Conservation (phyloP, 2,797 vertebrate genomes). For the Pampus argenteus region DNA sequence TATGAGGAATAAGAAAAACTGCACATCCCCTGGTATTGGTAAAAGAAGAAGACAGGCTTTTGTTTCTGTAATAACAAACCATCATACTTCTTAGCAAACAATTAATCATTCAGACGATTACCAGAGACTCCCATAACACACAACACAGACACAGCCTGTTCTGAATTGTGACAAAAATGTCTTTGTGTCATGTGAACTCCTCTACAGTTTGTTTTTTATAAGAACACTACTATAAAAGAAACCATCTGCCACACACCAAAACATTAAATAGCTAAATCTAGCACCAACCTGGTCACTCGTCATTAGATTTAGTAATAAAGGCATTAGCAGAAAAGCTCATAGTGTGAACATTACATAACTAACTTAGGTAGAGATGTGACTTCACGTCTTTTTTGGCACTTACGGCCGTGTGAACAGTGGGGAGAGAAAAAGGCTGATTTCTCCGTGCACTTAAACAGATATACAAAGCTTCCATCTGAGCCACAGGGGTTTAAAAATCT, state of each 20-base stretch:
- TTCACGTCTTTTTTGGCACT: background rate
- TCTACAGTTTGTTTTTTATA: background rate
- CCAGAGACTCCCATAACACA: background rate
- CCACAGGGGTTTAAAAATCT: slow-evolving; percentile 32
- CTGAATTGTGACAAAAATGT: background rate
- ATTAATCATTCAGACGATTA: background rate
- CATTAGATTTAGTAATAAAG: background rate
- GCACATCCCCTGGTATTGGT: background rate
- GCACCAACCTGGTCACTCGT: background rate
- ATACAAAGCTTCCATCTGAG: slow-evolving; percentile 35
- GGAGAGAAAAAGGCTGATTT: slow-evolving; percentile 9
- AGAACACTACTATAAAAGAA: background rate
- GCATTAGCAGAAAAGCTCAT: background rate
- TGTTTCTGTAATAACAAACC: slow-evolving; percentile 12
- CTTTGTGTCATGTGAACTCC: background rate
- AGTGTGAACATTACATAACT: background rate
- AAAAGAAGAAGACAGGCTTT: slow-evolving; percentile 1
- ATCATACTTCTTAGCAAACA: slow-evolving; percentile 6
- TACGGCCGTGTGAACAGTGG: slow-evolving; percentile 7
- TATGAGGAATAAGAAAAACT: background rate
- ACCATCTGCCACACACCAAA: background rate
- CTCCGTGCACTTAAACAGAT: slow-evolving; percentile 23
- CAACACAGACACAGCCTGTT: background rate
- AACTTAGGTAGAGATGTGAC: background rate
- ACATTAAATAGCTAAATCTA: background rate